phyloP scores from a whole-genome alignment of 2,797 vertebrate species.

The Anguilla megastoma region DNA sequence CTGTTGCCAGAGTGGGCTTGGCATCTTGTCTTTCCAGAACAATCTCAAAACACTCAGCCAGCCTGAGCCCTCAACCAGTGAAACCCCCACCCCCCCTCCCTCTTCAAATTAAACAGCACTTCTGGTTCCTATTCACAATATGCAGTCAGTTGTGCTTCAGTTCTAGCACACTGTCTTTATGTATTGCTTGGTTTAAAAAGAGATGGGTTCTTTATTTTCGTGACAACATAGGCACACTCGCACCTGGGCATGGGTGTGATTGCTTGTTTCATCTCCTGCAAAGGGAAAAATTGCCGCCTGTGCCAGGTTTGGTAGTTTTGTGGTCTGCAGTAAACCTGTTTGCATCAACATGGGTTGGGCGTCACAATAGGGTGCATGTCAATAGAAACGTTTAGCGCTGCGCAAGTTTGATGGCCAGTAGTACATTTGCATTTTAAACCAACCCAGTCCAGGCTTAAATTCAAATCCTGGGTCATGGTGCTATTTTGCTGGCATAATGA shows the following conservation, averaged over 20 bases:
- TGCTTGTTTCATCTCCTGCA: neutral
- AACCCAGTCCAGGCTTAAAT: neutral
- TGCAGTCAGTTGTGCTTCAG: constrained; percentile 7
- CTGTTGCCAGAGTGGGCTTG: neutral
- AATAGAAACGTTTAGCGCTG: neutral
- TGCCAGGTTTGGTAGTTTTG: neutral
- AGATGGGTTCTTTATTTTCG: neutral
- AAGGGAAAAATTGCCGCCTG: neutral
- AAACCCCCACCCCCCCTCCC: neutral
- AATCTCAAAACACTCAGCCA: neutral
- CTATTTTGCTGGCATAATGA: no score
- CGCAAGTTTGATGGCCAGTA: neutral
- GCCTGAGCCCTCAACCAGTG: neutral
- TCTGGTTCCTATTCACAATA: constrained; percentile 3
- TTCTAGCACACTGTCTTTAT: neutral
- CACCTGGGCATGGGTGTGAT: neutral
- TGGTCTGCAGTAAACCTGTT: neutral
- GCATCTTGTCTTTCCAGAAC: neutral
- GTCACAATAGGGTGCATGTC: neutral
- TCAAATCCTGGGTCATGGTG: neutral
- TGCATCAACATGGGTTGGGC: neutral
- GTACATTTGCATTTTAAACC: no score
- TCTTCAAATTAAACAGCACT: neutral
- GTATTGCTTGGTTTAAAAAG: neutral
- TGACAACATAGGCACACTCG: no score